Percentiles rank a stretch among this genome's conserved stretches.
Conservation (phyloP, 2,113 vertebrate species). For the Ginglymostoma cirratum region DNA sequence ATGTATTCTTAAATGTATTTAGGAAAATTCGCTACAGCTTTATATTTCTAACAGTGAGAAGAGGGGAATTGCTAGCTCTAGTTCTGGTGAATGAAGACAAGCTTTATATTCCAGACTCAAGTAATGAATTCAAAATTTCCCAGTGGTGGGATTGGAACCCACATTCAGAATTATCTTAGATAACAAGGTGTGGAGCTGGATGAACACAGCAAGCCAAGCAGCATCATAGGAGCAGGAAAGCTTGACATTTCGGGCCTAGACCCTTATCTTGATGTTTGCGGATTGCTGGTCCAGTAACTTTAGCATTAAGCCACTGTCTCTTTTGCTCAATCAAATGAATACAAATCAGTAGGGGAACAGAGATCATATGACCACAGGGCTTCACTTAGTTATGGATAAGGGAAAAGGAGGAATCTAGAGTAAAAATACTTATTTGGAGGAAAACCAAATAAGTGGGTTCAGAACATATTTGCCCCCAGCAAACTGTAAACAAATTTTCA, state of each 20-base stretch:
- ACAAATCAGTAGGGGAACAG: not conserved
- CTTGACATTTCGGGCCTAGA: too few relatives aligned
- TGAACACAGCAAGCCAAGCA: too few relatives aligned
- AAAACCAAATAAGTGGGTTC: not conserved
- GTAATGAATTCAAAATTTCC: too few relatives aligned
- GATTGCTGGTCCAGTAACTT: too few relatives aligned
- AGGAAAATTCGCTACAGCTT: not conserved
- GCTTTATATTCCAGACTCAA: too few relatives aligned
- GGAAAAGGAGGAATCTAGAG: not conserved
- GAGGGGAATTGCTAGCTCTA: not conserved
- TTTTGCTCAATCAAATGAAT: not conserved
- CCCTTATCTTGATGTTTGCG: too few relatives aligned
- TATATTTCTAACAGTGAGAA: not conserved
- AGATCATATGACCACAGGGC: not conserved
- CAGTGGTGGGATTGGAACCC: too few relatives aligned
- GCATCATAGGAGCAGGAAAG: too few relatives aligned
- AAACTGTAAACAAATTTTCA: not conserved
- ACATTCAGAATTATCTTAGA: too few relatives aligned
- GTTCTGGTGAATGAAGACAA: not conserved
- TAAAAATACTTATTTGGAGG: not conserved
- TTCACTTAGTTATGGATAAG: not conserved
- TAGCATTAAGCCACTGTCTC: too few relatives aligned
- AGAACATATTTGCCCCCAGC: not conserved
- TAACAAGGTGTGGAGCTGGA: too few relatives aligned
- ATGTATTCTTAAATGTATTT: not conserved